These are phyloP conservation scores for Chaitophorus viminalis DNA, from an alignment of 2,888 invertebrate species.

Conservation along the genomic window DNA sequence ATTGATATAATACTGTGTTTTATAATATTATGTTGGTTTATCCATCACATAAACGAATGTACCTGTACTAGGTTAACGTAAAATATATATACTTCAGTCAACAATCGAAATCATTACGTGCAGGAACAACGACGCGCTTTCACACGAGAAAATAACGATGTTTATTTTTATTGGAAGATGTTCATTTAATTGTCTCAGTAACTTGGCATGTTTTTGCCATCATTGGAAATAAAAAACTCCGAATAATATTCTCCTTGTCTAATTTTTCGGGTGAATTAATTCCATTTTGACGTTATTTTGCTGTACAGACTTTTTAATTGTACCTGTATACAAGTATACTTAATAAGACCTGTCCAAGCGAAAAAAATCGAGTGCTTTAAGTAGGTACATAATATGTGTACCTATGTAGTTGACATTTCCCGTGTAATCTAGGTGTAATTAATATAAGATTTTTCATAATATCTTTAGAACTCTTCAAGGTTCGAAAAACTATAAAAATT, in stretches of 20 bases:
- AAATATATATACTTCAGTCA: not conserved
- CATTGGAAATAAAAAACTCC: not conserved
- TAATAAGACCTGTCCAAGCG: conserved; percentile 16
- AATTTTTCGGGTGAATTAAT: conserved; percentile 20
- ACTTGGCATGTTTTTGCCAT: conserved; percentile 18
- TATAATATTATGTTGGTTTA: no score
- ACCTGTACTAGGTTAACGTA: not conserved
- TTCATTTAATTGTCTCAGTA: conserved; percentile 31
- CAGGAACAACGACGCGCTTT: not conserved
- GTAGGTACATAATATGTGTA: not conserved
- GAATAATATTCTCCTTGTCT: not conserved
- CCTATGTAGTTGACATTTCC: conserved; percentile 12
- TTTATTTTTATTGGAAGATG: conserved; percentile 37
- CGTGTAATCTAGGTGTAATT: not conserved
- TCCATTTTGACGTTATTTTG: not conserved
- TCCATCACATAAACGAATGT: no score
- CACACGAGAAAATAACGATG: conserved; percentile 40
- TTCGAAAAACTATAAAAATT: conserved; percentile 1
- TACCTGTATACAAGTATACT: not conserved
- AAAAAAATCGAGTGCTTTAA: conserved; percentile 2
- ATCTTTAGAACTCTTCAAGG: not conserved
- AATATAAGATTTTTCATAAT: not conserved
- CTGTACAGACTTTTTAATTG: not conserved
- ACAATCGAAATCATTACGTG: not conserved
- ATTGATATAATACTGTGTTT: no score